phyloP scores from a whole-genome alignment of 2,888 invertebrate genomes.

The Cetonia aurata region DNA sequence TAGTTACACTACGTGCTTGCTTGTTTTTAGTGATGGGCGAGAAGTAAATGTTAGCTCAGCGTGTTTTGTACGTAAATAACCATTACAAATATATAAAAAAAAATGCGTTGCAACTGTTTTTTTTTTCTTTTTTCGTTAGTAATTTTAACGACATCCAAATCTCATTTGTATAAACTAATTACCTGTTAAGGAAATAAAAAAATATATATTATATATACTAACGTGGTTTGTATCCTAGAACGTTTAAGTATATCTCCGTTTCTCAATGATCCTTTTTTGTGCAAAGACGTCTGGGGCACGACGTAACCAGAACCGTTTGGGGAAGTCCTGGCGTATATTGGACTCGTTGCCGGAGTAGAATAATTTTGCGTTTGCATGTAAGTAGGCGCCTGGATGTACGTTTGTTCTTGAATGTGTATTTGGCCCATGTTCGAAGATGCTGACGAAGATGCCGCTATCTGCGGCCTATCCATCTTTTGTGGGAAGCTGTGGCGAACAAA shows the following conservation, averaged over 20 bases:
- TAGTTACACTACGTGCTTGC: no score
- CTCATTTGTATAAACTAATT: no score
- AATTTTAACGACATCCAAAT: background rate
- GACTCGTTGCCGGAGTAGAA: constrained; percentile 59
- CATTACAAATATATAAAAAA: no score
- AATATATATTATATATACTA: constrained; percentile 62
- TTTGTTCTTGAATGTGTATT: constrained; percentile 60
- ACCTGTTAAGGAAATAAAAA: background rate
- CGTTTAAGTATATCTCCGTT: constrained; percentile 77
- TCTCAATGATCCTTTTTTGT: constrained; percentile 76
- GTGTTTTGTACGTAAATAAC: no score
- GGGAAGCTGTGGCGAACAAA: constrained; percentile 62
- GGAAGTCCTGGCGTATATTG: constrained; percentile 62
- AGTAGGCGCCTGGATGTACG: constrained; percentile 66
- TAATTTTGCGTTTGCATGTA: constrained; percentile 65
- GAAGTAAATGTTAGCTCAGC: no score
- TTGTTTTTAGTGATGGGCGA: no score
- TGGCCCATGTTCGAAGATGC: constrained; percentile 52
- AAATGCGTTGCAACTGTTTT: no score
- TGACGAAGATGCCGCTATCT: constrained; percentile 55
- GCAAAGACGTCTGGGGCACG: constrained; percentile 67
- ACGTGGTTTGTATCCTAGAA: constrained; percentile 77
- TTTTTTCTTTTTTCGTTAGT: no score
- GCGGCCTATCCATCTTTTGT: constrained; percentile 66
- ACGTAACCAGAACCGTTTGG: constrained; percentile 63